Base-by-base conservation (phyloP, 1,140 invertebrate species). In the Aphidius ervi region DNA sequence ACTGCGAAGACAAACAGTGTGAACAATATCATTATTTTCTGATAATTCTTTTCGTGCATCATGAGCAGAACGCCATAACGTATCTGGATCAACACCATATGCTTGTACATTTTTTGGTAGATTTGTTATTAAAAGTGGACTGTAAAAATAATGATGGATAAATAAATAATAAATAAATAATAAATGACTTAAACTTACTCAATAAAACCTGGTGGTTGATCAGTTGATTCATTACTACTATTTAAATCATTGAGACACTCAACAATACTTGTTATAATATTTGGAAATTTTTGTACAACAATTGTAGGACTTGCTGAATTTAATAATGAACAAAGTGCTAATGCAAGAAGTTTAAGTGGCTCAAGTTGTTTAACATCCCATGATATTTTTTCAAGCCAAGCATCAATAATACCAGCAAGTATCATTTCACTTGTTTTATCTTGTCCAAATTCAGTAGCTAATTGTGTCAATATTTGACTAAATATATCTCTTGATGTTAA, bases 161-260 rank as follows among this genome's bases (percentile, higher is more conserved):
- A 20, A 46, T 57, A 49, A 59, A 62, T 48, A 23, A 46, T 31
- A 9, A 39, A 10, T 52, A 46, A 61, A 47, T 43, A 49, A 65
- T 39, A 60, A 63, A 46, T 9, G 49, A 61, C 87, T 87, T 81
- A 91, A 88, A 91, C 88, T 16, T 16, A 16, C 16, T 48, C 86
- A 74, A 68, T 83, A 83, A 7, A 10, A 43, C 9, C 52, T n/a
- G 52, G 37, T 20, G n/a, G n/a, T 5, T 37, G 6, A 66, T 73
- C 74, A 10, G 86, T 86, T 63, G 81, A 84, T 10, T 91, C 87
- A 67, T 92, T 89, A 54, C 81, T 83, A 69, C 81, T 83, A 69
- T 85, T 87, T 52, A 97, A 86, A 74, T 97, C 94, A 78, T 94
- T 92, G 46, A 97, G 77, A 6, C 91, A 87, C 80, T 95, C 91